Conservation (phyloP, 2,113 vertebrate genomes). For the Pantherophis guttatus region DNA sequence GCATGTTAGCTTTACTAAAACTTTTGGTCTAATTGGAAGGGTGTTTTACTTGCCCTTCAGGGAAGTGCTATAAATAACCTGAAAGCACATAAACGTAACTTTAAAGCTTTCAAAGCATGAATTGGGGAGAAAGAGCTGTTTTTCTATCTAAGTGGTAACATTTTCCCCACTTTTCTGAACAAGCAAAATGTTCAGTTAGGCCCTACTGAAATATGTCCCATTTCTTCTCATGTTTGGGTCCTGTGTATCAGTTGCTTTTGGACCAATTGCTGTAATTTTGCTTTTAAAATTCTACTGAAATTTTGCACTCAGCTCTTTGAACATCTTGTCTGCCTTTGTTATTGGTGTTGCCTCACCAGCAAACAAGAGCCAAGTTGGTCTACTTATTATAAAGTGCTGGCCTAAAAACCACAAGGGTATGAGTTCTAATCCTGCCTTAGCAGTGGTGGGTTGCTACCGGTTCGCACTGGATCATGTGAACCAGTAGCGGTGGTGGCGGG, state of each 20-base stretch:
- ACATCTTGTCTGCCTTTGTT: neutral
- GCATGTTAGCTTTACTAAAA: neutral
- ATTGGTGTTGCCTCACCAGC: neutral
- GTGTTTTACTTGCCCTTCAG: neutral
- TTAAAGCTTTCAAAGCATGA: neutral
- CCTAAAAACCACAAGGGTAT: neutral
- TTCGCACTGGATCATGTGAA: no score
- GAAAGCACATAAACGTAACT: neutral
- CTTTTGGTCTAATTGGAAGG: accelerated
- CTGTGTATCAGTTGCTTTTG: neutral
- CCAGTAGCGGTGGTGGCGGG: no score
- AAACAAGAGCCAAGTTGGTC: neutral
- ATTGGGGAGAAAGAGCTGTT: neutral
- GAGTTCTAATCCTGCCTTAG: neutral
- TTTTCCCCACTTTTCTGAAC: neutral
- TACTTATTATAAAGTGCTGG: neutral
- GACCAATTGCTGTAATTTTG: neutral
- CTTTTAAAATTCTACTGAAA: neutral
- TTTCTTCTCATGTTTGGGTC: neutral
- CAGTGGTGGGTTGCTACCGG: no score
- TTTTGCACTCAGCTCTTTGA: neutral
- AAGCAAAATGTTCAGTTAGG: neutral
- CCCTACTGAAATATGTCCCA: neutral
- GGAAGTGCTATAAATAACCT: neutral
- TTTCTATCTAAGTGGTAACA: neutral